A percentile compares a stretch with the other conserved stretches of the same genome.
These are phyloP conservation scores for Psittacara wagleri DNA, from an alignment of 2,113 vertebrate genomes.

Conservation along the genomic window DNA sequence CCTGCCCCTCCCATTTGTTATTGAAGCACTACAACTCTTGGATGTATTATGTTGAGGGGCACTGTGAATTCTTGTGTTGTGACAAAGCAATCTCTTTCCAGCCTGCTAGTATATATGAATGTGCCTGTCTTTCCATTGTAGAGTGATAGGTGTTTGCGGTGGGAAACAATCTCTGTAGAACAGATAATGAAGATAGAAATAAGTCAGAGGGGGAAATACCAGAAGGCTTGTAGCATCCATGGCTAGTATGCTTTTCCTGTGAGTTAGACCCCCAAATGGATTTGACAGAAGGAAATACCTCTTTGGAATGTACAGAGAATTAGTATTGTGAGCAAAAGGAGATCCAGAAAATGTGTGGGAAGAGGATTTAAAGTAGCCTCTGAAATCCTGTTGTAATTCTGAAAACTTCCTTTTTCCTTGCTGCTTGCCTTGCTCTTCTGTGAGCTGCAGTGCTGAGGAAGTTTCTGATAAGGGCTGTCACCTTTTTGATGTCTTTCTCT, in stretches of 20 bases:
- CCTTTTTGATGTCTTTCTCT: not conserved
- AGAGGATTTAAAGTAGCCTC: not conserved
- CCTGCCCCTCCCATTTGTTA: not conserved
- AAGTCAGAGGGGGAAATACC: not conserved
- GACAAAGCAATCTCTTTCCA: not conserved
- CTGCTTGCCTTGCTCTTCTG: not conserved
- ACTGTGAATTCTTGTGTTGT: accelerated
- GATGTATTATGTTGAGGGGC: not conserved
- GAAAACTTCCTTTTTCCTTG: not conserved
- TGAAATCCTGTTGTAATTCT: not conserved
- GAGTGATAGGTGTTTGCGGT: not conserved
- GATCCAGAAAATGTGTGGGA: not conserved
- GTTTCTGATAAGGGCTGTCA: not conserved
- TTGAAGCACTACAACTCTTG: not conserved
- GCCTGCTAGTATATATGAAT: not conserved
- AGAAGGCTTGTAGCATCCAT: not conserved
- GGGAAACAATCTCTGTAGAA: not conserved
- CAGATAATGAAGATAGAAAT: not conserved
- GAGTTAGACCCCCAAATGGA: not conserved
- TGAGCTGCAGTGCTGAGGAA: not conserved
- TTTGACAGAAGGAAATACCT: not conserved
- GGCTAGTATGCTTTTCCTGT: not conserved
- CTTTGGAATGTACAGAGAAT: not conserved
- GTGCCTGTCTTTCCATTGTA: not conserved
- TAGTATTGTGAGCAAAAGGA: not conserved